Base-by-base conservation (phyloP, 2,888 invertebrate genomes). In the Drosophila atripex region DNA sequence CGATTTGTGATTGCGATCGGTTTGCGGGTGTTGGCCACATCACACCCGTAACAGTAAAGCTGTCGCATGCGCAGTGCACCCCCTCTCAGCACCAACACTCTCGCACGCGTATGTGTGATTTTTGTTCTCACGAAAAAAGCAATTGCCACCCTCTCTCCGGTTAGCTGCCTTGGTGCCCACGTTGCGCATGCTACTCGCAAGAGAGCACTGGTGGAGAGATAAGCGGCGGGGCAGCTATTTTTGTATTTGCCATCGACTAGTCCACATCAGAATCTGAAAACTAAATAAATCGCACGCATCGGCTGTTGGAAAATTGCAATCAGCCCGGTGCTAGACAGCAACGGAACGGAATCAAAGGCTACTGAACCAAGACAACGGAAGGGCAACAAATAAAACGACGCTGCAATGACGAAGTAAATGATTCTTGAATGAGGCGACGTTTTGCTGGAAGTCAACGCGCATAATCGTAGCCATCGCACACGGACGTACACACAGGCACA, bases 381-480 rank as follows among this genome's bases (percentile, higher is more conserved):
- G 39, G 14, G 14, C 14, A 30, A 16, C 16, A 11, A 46, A 60
- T 46, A 58, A 60, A 46, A 45, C 16, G 28, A 41, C 14, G 32
- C 25, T 28, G 18, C 18, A 61, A 57, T 50, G 58, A 51, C 55
- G 39, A 53, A 21, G 2, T n/a, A 23, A 58, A 49, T 58, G 43
- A 63, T 63, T 47, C 59, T 59, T 59, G 58, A 30, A 58, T 60
- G 45, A 11, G 56, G 56, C 56, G 56, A 63, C 46, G 63, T 52
- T 63, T 71, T 64, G 25, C 38, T 57, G 61, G 63, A 71, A 72
- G 73, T 64, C 80, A 86, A 86, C 75, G 82, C 82, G 82, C 82
- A 82, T 83, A 82, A 82, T 82, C 82, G 82, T 82, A 82, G 80
- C 86, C 84, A 66, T 72, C 80, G 60, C 61, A 76, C 69, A 66